A percentile compares a stretch with the other conserved stretches of the same genome.
These are phyloP conservation scores for Drosophila seclusa DNA, from an alignment of 2,888 invertebrate species.

Conservation along the genomic window DNA sequence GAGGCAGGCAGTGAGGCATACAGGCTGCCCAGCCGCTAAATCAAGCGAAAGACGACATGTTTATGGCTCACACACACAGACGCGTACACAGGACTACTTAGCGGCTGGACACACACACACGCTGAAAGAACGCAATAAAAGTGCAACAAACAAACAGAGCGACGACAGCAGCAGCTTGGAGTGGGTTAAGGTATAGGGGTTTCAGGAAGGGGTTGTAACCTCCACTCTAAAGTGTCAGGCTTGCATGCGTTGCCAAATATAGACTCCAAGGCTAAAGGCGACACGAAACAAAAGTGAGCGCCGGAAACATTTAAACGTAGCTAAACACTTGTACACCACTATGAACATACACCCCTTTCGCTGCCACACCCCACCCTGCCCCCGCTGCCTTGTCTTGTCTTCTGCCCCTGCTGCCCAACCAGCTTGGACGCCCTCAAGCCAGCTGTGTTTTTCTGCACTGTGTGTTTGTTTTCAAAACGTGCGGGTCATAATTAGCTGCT, in stretches of 20 bases:
- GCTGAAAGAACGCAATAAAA: slow-evolving; percentile 81
- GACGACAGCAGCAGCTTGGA: slow-evolving; percentile 38
- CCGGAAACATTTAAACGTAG: slow-evolving; percentile 79
- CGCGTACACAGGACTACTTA: slow-evolving; percentile 65
- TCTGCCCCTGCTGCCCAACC: neutral
- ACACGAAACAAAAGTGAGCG: slow-evolving; percentile 77
- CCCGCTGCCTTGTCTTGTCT: neutral
- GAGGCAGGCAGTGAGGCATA: slow-evolving; percentile 1
- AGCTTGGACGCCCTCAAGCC: slow-evolving; percentile 12
- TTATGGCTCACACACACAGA: slow-evolving; percentile 80
- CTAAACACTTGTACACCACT: slow-evolving; percentile 74
- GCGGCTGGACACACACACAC: slow-evolving; percentile 53
- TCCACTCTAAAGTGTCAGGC: slow-evolving; percentile 47
- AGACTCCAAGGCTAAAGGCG: slow-evolving; percentile 79
- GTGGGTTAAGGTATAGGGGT: neutral
- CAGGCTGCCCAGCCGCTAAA: slow-evolving; percentile 64
- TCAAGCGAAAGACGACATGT: slow-evolving; percentile 85
- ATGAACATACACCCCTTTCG: slow-evolving; percentile 1
- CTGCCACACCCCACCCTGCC: neutral
- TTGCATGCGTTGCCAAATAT: slow-evolving; percentile 80
- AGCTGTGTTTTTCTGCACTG: slow-evolving; percentile 25
- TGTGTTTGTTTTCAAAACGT: slow-evolving; percentile 81
- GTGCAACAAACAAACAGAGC: slow-evolving; percentile 79
- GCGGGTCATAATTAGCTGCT: slow-evolving; percentile 84
- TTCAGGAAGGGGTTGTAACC: neutral